phyloP scores from a whole-genome alignment of 2,888 invertebrate species.

The Chrysotoxum bicinctum region DNA sequence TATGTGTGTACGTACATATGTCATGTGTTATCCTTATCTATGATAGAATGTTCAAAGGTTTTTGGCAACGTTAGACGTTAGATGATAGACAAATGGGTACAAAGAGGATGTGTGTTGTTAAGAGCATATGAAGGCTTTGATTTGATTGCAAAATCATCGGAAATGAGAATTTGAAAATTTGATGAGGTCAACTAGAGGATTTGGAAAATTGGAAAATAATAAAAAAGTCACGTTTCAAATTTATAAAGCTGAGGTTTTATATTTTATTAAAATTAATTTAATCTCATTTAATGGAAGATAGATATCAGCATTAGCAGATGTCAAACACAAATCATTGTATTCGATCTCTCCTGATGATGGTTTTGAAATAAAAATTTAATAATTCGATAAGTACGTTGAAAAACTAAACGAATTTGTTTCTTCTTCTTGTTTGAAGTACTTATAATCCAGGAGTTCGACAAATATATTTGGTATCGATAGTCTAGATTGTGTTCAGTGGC shows the following conservation, averaged over 20 bases:
- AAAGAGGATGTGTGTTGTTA: neutral
- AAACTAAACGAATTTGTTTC: no score
- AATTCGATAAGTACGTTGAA: no score
- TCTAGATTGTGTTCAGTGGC: no score
- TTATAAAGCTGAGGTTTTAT: neutral
- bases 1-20: neutral
- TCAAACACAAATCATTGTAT: no score
- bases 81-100: neutral
- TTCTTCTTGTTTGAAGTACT: no score
- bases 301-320: no score
- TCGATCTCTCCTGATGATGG: no score
- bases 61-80: neutral
- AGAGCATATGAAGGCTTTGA: neutral
- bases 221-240: neutral
- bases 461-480: no score
- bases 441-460: no score
- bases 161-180: constrained; percentile 32
- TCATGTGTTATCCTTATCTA: constrained; percentile 18
- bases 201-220: neutral
- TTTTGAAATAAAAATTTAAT: no score
- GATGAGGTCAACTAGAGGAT: neutral
- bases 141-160: constrained; percentile 40
- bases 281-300: neutral
- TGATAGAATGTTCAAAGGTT: constrained; percentile 7
- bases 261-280: neutral